Percentiles rank a stretch among this genome's conserved stretches.
Conservation (phyloP, 1,140 invertebrate genomes). For the Penaeus vannamei region DNA sequence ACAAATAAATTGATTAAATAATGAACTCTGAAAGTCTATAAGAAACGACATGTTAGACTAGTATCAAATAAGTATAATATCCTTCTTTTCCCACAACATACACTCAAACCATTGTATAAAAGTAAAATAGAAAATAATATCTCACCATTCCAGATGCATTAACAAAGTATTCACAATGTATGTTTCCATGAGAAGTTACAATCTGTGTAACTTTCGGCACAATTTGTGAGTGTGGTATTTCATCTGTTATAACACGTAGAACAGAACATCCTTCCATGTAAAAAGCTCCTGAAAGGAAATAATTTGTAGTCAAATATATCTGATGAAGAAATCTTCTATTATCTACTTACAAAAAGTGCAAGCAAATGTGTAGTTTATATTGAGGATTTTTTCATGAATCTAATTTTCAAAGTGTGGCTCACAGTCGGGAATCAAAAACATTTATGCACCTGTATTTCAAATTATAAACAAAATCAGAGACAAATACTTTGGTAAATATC, state of each 20-base stretch:
- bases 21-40: too few relatives aligned
- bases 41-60: too few relatives aligned
- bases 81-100: background rate
- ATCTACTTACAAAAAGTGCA: too few relatives aligned
- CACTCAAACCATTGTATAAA: slow-evolving; percentile 25
- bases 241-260: slow-evolving; percentile 46
- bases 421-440: too few relatives aligned
- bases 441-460: too few relatives aligned
- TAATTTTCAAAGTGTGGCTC: too few relatives aligned
- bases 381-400: too few relatives aligned
- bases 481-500: too few relatives aligned
- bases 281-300: slow-evolving; percentile 56
- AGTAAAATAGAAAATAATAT: slow-evolving; percentile 47
- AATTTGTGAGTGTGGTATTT: slow-evolving; percentile 59
- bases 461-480: too few relatives aligned
- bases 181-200: slow-evolving; percentile 75
- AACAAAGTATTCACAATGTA: slow-evolving; percentile 91
- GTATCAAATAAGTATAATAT: too few relatives aligned
- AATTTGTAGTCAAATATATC: background rate
- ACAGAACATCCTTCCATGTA: slow-evolving; percentile 61
- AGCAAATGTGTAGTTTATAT: background rate
- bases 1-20: too few relatives aligned
- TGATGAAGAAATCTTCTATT: too few relatives aligned
- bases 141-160: slow-evolving; percentile 88
- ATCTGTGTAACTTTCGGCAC: slow-evolving; percentile 61